Conservation (phyloP, 1,140 invertebrate species). For the Bathynomus jamesi region DNA sequence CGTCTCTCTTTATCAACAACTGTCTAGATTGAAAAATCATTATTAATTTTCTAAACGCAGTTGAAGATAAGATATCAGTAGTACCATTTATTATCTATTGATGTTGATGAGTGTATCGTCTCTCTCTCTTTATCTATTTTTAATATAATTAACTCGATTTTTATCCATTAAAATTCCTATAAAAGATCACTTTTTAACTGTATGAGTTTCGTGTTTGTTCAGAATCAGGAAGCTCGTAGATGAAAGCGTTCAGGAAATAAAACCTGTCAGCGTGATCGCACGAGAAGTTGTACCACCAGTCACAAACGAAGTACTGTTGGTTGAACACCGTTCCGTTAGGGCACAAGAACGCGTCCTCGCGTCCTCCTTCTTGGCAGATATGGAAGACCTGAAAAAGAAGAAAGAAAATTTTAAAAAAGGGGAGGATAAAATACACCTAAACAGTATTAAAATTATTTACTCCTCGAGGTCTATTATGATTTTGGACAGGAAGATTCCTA, state of each 20-base stretch:
- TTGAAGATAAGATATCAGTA: no score
- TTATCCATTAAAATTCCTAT: no score
- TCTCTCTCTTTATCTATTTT: no score
- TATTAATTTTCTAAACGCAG: no score
- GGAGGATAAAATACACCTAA: not conserved
- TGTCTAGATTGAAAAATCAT: no score
- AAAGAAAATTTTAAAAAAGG: no score
- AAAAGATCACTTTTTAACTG: not conserved
- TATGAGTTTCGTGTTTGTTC: not conserved
- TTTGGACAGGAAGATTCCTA: not conserved
- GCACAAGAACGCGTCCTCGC: slow-evolving; percentile 48
- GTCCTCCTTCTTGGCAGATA: slow-evolving; percentile 42
- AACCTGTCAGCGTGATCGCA: slow-evolving; percentile 45
- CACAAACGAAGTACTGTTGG: slow-evolving; percentile 52
- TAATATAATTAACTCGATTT: no score
- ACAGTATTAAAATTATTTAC: not conserved
- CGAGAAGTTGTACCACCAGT: slow-evolving; percentile 53
- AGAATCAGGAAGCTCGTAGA: slow-evolving; percentile 27
- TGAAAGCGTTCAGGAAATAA: slow-evolving; percentile 42
- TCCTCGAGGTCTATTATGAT: not conserved
- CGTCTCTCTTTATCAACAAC: no score
- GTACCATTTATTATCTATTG: no score
- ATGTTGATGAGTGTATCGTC: no score
- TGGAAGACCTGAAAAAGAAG: no score
- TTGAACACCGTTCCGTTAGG: slow-evolving; percentile 53